Conservation (phyloP, 2,797 vertebrate genomes). For the Lepus oiostolus region DNA sequence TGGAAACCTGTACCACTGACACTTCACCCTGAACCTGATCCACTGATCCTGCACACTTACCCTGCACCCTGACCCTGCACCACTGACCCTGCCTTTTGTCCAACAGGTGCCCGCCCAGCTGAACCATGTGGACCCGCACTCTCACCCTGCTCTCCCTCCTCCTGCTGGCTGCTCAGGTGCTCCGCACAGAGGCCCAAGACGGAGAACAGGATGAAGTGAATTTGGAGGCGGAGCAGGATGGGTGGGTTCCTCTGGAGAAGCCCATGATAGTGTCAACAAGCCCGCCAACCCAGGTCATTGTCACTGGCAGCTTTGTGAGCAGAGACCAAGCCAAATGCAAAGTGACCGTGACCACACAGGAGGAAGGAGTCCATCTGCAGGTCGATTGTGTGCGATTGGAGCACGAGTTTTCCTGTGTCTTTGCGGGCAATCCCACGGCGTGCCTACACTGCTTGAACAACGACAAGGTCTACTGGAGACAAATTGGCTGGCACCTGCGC, state of each 20-base stretch:
- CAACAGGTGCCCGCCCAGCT: constrained; percentile 71
- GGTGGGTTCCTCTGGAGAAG: neutral
- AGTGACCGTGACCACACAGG: constrained; percentile 88
- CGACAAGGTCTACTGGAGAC: constrained; percentile 92
- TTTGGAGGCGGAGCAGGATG: rapidly evolving
- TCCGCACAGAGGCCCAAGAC: constrained; percentile 87
- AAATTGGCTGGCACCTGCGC: constrained; percentile 90
- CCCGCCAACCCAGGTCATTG: constrained; percentile 67
- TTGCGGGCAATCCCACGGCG: constrained; percentile 88
- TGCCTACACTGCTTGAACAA: constrained; percentile 87
- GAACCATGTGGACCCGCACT: constrained; percentile 86
- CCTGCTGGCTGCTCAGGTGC: constrained; percentile 88
- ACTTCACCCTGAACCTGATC: no score
- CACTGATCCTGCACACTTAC: no score
- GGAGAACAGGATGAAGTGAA: constrained; percentile 76
- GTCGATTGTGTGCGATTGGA: constrained; percentile 88
- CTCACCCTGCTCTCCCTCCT: constrained; percentile 88
- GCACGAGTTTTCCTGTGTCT: constrained; percentile 90
- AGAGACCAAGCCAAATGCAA: constrained; percentile 91
- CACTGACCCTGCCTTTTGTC: constrained; percentile 32
- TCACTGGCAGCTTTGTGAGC: constrained; percentile 89
- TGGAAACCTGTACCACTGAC: no score
- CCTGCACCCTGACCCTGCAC: no score
- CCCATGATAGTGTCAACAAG: constrained; percentile 65
- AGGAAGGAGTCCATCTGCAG: constrained; percentile 79